phyloP scores from a whole-genome alignment of 2,113 vertebrate genomes.

The Trogon surrucura region DNA sequence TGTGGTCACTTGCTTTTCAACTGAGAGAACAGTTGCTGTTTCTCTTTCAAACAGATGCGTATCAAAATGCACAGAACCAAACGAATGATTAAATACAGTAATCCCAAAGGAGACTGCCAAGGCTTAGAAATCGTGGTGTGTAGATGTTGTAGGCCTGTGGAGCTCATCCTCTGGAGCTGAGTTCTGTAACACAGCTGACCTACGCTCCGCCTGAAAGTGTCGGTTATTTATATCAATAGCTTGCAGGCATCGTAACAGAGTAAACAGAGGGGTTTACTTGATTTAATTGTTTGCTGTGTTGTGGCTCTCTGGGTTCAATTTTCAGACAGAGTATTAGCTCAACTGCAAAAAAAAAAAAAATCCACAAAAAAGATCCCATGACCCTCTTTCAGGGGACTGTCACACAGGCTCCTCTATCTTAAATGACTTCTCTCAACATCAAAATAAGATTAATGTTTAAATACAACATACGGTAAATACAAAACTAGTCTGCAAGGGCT shows the following conservation, averaged over 20 bases:
- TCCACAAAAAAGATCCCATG: background rate
- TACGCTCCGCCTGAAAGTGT: conserved; percentile 11
- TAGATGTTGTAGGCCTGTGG: background rate
- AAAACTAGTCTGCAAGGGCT: conserved; percentile 40
- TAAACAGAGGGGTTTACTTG: background rate
- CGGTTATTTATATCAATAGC: background rate
- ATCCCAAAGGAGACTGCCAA: background rate
- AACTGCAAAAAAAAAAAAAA: background rate
- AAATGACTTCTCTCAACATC: conserved; percentile 13
- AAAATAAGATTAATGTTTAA: conserved; percentile 36
- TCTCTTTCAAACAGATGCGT: background rate
- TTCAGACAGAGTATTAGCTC: conserved; percentile 22
- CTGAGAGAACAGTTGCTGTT: conserved; percentile 47
- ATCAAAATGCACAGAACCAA: conserved; percentile 20
- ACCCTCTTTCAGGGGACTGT: background rate
- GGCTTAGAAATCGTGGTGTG: background rate
- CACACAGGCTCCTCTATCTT: background rate
- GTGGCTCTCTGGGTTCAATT: conserved; percentile 10
- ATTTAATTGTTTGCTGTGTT: background rate
- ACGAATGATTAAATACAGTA: background rate
- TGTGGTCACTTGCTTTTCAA: conserved; percentile 60
- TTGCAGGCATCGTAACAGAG: background rate
- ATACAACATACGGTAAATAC: conserved; percentile 47
- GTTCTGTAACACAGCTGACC: background rate
- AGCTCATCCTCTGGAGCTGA: background rate